Base-by-base conservation (phyloP, 2,888 invertebrate genomes). In the Dilophus febrilis region DNA sequence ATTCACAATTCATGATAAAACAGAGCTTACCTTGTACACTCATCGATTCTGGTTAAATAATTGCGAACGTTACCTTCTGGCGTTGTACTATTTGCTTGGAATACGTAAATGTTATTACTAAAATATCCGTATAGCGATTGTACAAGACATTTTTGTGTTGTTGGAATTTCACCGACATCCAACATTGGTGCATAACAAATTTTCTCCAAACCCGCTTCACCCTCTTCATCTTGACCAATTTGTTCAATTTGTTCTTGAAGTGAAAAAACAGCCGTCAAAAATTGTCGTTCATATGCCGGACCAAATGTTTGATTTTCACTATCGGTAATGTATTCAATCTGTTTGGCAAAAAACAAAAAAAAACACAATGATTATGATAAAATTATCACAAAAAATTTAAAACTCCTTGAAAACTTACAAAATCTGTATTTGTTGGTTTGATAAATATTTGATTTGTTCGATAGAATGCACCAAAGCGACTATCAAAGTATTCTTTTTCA, bases 361-460 rank as follows among this genome's bases (percentile, higher is more conserved):
- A 11, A 19, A 18, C 8, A 6, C 3, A 4, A 35, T 19, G 32
- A 18, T 31, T 19, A 22, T n/a, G n/a, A 11, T 5, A 19, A 11
- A 51, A 59, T 57, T 58, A 75, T n/a, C 74, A 38, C 34, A 28
- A n/a, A 34, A 18, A n/a, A 11, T 17, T 6, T 6, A 22, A 22
- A 22, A 22, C 8, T 22, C 22, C 4, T 6, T 4, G 8, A 22
- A 6, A 22, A 4, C 22, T 6, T 22, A 22, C 22, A 4, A 57
- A 53, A 1, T 66, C 60, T 29, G 73, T 58, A 2, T 69, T 69
- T 1, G 66, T 61, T 1, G 82, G 64, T 53, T 73, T 80, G 27
- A 95, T 69, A 50, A 86, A 92, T 39, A 95, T 64, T 64, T 94
- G 94, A 53, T 90, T 79, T 3, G 85, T 81, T 39, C 91, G 70